Evolutionary conservation across 2,797 vertebrate species (phyloP), one percentile per base, ranked within the genome.

Genomic region (Lepus oiostolus): DNA sequence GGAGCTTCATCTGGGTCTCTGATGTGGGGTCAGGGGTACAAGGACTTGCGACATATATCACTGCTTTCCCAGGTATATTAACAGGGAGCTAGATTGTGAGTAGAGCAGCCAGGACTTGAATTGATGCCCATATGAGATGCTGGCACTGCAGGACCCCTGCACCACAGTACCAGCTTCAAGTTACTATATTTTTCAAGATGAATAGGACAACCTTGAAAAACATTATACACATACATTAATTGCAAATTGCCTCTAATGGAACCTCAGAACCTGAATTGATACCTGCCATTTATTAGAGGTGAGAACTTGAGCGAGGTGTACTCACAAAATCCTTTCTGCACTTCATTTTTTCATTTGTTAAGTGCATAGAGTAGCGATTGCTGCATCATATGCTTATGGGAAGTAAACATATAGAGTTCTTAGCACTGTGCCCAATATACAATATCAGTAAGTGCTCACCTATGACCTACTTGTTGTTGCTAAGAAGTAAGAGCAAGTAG

Each of bases 211-310:
- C 4, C 13, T 21, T 85, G 47, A 50, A 32, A 81, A 42, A 74
- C 32, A 74, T 4, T 3, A 22, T 35, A 35, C 28, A 30, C 38
- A 63, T 19, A 26, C 8, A 11, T 58, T 42, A 47, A 42, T 38
- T 65, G 21, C 12, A 47, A 6, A 52, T 35, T 54, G 1, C 1
- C 35, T 38, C 30, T 85, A 90, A 76, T 52, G 47, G 26, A 94
- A 91, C 52, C 76, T 11, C 84, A 35, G 81, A 4, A 90, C 76
- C 12, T 54, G 38, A 86, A 60, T 63, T 70, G 50, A 95, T 90
- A 72, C 26, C 54, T 65, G 7, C 54, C 85, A 38, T 54, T 72
- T 88, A 38, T 30, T 83, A 75, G 60, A 60, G 50, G 22, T 68
- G n/a, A 91, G 47, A 71, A 30, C 3, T 52, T 76, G 30, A 70